A percentile compares a stretch with the other conserved stretches of the same genome.
phyloP scores from a whole-genome alignment of 2,797 vertebrate genomes.

The Sebastes cheni region DNA sequence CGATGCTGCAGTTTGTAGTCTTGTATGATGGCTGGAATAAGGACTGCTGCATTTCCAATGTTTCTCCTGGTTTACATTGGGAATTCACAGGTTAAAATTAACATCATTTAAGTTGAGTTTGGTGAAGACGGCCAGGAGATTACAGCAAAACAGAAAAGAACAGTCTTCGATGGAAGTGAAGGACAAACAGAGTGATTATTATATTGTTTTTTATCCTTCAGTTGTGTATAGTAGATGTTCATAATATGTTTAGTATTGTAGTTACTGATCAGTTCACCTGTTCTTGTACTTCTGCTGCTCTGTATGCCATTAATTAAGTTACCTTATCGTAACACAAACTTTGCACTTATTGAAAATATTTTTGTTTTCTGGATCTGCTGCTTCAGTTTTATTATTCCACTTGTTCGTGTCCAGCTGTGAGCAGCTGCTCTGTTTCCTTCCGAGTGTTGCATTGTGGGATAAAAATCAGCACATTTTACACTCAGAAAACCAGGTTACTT shows the following conservation, averaged over 20 bases:
- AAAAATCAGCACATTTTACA: neutral
- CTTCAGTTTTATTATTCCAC: neutral
- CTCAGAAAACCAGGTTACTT: neutral
- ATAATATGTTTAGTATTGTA: neutral
- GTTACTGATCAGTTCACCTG: too few species aligned
- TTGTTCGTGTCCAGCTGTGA: neutral
- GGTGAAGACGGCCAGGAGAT: neutral
- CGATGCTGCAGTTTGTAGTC: too few species aligned
- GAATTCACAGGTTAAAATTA: neutral
- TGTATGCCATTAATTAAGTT: too few species aligned
- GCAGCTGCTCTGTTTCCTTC: slow-evolving; percentile 2
- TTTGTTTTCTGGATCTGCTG: too few species aligned
- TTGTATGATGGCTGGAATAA: too few species aligned
- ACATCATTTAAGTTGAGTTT: neutral
- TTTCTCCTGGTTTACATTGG: neutral
- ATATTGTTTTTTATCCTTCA: neutral
- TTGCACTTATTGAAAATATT: too few species aligned
- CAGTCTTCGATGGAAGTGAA: neutral
- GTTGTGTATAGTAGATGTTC: neutral
- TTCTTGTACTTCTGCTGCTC: neutral
- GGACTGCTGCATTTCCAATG: too few species aligned
- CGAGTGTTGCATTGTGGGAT: neutral
- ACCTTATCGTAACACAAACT: neutral
- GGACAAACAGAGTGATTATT: neutral
- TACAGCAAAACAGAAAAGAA: neutral